Conservation (phyloP, 2,888 invertebrate species). For the Globia sparganii region DNA sequence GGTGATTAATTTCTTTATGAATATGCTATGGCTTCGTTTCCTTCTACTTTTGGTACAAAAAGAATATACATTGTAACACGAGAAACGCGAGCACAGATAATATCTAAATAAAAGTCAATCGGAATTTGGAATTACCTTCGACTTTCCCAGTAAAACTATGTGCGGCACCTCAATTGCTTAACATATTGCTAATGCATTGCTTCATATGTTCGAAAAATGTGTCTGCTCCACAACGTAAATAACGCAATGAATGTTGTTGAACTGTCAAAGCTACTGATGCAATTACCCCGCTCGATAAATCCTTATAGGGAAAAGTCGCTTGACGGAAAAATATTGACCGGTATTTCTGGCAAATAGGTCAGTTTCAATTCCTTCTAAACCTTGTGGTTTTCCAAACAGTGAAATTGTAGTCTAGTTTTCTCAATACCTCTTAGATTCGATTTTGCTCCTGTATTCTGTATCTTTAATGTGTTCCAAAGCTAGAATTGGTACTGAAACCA, state of each 20-base stretch:
- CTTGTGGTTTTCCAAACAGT: neutral
- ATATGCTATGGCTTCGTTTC: neutral
- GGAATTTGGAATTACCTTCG: neutral
- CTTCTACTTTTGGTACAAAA: neutral
- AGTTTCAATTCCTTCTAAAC: neutral
- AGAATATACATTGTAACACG: neutral
- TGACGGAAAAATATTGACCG: neutral
- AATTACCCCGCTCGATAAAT: neutral
- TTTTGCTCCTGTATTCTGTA: neutral
- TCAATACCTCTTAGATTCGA: neutral
- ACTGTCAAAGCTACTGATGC: no score
- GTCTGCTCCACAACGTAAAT: no score
- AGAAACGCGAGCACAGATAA: neutral
- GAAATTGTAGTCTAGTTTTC: neutral
- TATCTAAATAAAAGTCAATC: neutral
- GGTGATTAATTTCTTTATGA: neutral
- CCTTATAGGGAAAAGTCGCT: neutral
- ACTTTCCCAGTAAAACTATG: neutral
- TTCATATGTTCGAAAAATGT: no score
- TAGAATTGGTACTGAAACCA: neutral
- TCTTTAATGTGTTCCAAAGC: slow-evolving; percentile 8
- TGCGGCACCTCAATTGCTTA: no score
- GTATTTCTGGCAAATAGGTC: neutral
- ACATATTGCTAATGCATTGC: no score
- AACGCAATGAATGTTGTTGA: no score